Base-by-base conservation (phyloP, 2,888 invertebrate species). In the Aphidoletes aphidimyza region DNA sequence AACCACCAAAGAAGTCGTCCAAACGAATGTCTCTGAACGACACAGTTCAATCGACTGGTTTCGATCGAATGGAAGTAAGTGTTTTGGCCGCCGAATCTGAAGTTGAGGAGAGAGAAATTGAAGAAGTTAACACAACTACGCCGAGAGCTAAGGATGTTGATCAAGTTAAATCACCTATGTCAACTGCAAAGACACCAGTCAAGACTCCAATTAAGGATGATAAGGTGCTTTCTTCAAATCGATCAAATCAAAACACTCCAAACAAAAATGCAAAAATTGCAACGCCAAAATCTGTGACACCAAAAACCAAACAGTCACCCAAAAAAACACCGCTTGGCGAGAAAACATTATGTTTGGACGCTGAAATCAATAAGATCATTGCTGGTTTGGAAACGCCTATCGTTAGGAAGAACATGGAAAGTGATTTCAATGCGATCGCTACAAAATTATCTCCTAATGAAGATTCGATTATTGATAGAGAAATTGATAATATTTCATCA, bases 11-110 rank as follows among this genome's bases (percentile, higher is more conserved):
- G 26, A 54, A 26, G 6, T 26, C 54, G 26, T 54, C 54, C n/a
- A 54, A 54, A 26, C 54, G 26, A 26, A 8, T 3, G 26, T 54
- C 54, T 3, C 11, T 54, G 54, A 54, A 54, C 49, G 49, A 49
- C 3, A 19, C 49, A 8, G 49, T 54, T 69, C 69, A 30, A 30
- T 69, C 69, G 14, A 22, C 54, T n/a, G 69, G 30, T 69, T 69
- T 69, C 2, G 69, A 69, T 69, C 69, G 14, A 69, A 69, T 69
- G 69, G 69, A 69, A 30, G 69, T 69, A 17, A 69, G 34, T 34
- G 14, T 30, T 30, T 69, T 69, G 14, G 34, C 17, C 30, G 17
- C 5, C 2, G 14, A 30, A 30, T 30, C 69, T 9, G 42, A 42
- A 42, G 14, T n/a, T 54, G 54, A 54, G 39, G 36, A 17, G 1